Evolutionary conservation across 2,888 invertebrate species (phyloP).

Genomic region (Hydroisotoma schaefferi): DNA sequence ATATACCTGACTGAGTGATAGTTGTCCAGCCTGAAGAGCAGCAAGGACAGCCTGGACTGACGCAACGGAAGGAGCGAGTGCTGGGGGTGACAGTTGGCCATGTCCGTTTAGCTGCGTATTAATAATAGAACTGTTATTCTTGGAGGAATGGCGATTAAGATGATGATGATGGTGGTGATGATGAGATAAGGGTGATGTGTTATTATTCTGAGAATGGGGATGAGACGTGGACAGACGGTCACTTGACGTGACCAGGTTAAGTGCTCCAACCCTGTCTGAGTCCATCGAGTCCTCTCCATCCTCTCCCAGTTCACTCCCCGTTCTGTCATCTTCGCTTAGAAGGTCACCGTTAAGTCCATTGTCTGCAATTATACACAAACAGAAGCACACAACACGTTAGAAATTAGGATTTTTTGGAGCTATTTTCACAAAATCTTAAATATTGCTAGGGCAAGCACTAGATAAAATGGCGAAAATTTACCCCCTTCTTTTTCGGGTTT

Average conservation of each 20-base stretch:
- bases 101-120: constrained; percentile 41
- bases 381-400: not conserved
- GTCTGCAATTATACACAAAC: constrained; percentile 55
- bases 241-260: constrained; percentile 59
- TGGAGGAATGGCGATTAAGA: constrained; percentile 36
- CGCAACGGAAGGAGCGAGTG: constrained; percentile 50
- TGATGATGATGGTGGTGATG: constrained; percentile 38
- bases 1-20: constrained; percentile 52
- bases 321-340: constrained; percentile 62
- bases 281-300: constrained; percentile 61
- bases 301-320: constrained; percentile 59
- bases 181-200: constrained; percentile 21
- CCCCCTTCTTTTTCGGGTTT: not conserved
- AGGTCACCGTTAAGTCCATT: constrained; percentile 61
- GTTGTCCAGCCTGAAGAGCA: constrained; percentile 54
- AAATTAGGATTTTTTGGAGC: no score
- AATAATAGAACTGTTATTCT: constrained; percentile 30
- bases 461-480: not conserved
- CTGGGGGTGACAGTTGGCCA: constrained; percentile 39
- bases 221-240: constrained; percentile 19
- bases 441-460: no score
- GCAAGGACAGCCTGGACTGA: constrained; percentile 54
- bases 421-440: no score
- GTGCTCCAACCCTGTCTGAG: constrained; percentile 60
- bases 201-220: constrained; percentile 21